A percentile compares a stretch with the other conserved stretches of the same genome.
Conservation (phyloP, 2,888 invertebrate species). For the Cephus runcator region DNA sequence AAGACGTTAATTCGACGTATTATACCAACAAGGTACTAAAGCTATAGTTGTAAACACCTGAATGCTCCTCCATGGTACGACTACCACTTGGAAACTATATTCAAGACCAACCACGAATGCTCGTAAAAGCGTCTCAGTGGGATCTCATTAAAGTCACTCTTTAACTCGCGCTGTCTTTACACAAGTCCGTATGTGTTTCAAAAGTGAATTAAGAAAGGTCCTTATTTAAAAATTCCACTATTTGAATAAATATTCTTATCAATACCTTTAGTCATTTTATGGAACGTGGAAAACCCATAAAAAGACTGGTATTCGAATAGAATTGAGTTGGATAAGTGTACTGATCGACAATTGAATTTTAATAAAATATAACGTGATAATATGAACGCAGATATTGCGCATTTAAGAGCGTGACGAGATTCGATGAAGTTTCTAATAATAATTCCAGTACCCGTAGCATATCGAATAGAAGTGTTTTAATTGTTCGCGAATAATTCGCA, state of each 20-base stretch:
- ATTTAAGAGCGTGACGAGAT: no score
- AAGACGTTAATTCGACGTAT: slow-evolving; percentile 39
- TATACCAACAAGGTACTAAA: slow-evolving; percentile 26
- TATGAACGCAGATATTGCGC: no score
- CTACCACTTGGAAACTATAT: background rate
- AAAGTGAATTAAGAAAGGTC: background rate
- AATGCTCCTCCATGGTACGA: background rate
- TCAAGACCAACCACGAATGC: background rate
- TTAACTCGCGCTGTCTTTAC: background rate
- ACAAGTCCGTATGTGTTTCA: background rate
- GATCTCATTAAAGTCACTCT: background rate
- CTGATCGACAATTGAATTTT: background rate
- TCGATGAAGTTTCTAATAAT: background rate
- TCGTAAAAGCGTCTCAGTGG: background rate
- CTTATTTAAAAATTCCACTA: background rate
- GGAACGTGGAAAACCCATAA: background rate
- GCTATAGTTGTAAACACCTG: slow-evolving; percentile 27
- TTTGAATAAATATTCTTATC: background rate
- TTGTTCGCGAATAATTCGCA: background rate
- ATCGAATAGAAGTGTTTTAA: background rate
- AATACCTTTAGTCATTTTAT: background rate
- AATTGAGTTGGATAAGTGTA: background rate
- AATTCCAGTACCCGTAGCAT: background rate
- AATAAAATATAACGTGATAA: no score
- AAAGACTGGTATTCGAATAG: background rate